Evolutionary conservation across 1,140 invertebrate species (phyloP).

Genomic region (Alviniconcha marisindica): DNA sequence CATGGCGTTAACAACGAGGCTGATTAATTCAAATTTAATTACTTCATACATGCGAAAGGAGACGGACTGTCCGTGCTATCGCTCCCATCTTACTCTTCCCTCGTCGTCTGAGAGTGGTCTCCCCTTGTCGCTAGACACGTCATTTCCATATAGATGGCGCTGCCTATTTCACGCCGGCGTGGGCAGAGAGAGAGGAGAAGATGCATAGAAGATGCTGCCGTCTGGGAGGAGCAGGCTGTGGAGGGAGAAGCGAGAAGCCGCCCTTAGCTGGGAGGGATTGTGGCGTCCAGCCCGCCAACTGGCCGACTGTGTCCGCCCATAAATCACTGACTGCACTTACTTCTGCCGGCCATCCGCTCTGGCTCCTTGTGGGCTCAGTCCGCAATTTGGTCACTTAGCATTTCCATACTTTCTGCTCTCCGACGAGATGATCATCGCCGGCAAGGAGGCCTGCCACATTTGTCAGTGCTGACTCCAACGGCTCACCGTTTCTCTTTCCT

Average conservation of each 20-base stretch:
- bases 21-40: conserved; percentile 64
- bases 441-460: too few relatives aligned
- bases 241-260: conserved; percentile 30
- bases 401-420: conserved; percentile 1
- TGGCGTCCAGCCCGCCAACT: not conserved
- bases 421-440: too few relatives aligned
- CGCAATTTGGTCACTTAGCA: not conserved
- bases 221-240: conserved; percentile 34
- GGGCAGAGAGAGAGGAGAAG: not conserved
- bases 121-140: conserved; percentile 21
- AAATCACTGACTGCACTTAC: not conserved
- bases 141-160: conserved; percentile 55
- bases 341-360: not conserved
- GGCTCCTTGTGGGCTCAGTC: not conserved
- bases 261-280: conserved; percentile 11
- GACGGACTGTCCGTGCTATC: conserved; percentile 22
- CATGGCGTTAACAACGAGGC: conserved; percentile 53
- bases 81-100: conserved; percentile 41
- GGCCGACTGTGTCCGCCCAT: not conserved
- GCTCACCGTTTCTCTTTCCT: too few relatives aligned
- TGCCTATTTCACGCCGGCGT: conserved; percentile 37
- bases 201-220: not conserved
- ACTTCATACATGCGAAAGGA: conserved; percentile 56
- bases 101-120: conserved; percentile 6
- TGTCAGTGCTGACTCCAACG: too few relatives aligned